phyloP scores from a whole-genome alignment of 2,888 invertebrate species.

The Synergus itoensis region DNA sequence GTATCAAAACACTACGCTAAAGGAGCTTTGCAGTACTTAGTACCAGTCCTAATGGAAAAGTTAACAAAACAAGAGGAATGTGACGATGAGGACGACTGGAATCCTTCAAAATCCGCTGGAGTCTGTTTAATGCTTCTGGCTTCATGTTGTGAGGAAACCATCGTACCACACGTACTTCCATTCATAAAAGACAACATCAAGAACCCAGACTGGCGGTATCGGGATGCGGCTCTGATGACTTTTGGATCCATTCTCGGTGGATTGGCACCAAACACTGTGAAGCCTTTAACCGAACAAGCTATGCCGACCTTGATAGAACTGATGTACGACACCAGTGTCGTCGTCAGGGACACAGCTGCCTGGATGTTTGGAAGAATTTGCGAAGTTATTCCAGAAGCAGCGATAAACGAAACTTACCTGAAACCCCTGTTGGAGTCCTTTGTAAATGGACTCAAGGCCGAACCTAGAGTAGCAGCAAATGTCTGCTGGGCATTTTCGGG shows the following conservation, averaged over 20 bases:
- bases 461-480: constrained; percentile 97
- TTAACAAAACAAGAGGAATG: constrained; percentile 97
- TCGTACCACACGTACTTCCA: constrained; percentile 96
- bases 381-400: constrained; percentile 97
- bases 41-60: constrained; percentile 95
- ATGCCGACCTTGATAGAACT: constrained; percentile 97
- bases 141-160: constrained; percentile 97
- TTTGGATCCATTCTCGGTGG: constrained; percentile 97
- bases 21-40: constrained; percentile 96
- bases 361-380: constrained; percentile 99
- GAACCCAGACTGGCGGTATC: constrained; percentile 93
- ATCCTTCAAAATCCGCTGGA: constrained; percentile 99
- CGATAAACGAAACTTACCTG: constrained; percentile 91
- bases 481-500: constrained; percentile 99
- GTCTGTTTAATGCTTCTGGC: constrained; percentile 99
- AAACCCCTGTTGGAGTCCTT: constrained; percentile 90
- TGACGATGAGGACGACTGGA: constrained; percentile 99
- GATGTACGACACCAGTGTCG: constrained; percentile 96
- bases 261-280: constrained; percentile 90
- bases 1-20: constrained; percentile 98
- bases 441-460: constrained; percentile 92
- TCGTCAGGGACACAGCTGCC: constrained; percentile 97
- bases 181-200: constrained; percentile 98
- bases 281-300: constrained; percentile 96
- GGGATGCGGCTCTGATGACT: constrained; percentile 99